Conservation (phyloP, 2,888 invertebrate species). For the Geophilus truncorum region DNA sequence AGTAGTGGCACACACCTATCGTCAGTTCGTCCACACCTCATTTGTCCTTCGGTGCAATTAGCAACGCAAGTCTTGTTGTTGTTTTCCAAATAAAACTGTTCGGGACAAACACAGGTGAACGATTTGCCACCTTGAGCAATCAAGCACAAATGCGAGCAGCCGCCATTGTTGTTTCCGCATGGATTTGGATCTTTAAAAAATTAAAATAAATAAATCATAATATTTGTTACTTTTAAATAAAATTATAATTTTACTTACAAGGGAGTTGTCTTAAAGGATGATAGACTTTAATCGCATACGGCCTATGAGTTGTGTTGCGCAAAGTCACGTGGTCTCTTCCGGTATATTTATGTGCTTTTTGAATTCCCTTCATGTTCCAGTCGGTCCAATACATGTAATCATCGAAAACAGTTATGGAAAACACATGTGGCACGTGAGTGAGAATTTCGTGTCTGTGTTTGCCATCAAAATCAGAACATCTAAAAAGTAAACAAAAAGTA, state of each 20-base stretch:
- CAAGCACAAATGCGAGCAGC: slow-evolving; percentile 91
- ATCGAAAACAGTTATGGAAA: slow-evolving; percentile 89
- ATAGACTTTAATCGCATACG: slow-evolving; percentile 87
- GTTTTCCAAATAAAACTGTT: slow-evolving; percentile 74
- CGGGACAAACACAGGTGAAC: slow-evolving; percentile 88
- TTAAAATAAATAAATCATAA: neutral
- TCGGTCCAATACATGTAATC: slow-evolving; percentile 93
- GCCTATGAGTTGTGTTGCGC: slow-evolving; percentile 87
- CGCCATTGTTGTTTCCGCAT: slow-evolving; percentile 86
- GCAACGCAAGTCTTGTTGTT: slow-evolving; percentile 85
- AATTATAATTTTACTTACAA: slow-evolving; percentile 46
- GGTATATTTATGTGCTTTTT: slow-evolving; percentile 85
- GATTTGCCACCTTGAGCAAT: slow-evolving; percentile 67
- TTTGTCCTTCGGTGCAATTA: slow-evolving; percentile 88
- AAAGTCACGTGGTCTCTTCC: slow-evolving; percentile 64
- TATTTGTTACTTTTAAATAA: neutral
- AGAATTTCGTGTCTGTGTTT: slow-evolving; percentile 74
- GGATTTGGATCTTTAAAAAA: slow-evolving; percentile 63
- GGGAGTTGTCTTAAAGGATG: slow-evolving; percentile 82
- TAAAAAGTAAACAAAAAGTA: slow-evolving; percentile 35
- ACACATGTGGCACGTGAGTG: slow-evolving; percentile 82
- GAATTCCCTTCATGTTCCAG: slow-evolving; percentile 93
- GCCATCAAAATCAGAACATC: slow-evolving; percentile 85
- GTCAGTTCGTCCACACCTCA: slow-evolving; percentile 63
- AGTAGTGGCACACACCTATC: slow-evolving; percentile 67